Evolutionary conservation across 2,888 invertebrate genomes (phyloP).

Genomic region (Euplagia quadripunctaria): DNA sequence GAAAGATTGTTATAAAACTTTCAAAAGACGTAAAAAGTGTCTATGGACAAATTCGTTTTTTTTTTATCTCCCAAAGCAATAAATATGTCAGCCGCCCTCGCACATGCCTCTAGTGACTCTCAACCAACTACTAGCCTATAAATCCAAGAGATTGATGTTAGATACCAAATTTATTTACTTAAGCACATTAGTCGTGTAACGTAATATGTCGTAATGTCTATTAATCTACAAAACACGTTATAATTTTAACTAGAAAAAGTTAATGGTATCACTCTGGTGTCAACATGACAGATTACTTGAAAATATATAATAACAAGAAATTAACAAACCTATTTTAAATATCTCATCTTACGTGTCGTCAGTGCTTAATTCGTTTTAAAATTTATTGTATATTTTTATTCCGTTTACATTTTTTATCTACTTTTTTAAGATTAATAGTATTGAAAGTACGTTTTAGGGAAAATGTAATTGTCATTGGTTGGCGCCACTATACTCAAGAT

Average conservation of each 20-base stretch:
- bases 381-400: constrained; percentile 25
- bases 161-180: constrained; percentile 81
- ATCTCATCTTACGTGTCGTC: constrained; percentile 42
- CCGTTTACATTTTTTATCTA: neutral
- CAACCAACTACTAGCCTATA: constrained; percentile 73
- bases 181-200: constrained; percentile 78
- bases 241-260: constrained; percentile 61
- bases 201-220: constrained; percentile 77
- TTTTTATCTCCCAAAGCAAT: constrained; percentile 72
- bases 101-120: constrained; percentile 67
- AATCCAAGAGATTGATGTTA: constrained; percentile 83
- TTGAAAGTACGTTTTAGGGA: too few species aligned
- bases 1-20: constrained; percentile 62
- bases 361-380: constrained; percentile 41
- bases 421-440: neutral
- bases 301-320: constrained; percentile 39
- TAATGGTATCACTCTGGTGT: constrained; percentile 64
- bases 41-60: constrained; percentile 67
- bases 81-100: constrained; percentile 81
- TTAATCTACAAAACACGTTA: constrained; percentile 78
- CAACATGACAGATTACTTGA: constrained; percentile 59
- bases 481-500: neutral
- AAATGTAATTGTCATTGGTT: neutral
- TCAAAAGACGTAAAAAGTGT: constrained; percentile 70
- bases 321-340: constrained; percentile 37